phyloP scores from a whole-genome alignment of 2,888 invertebrate species.

The Sphinx pinastri region DNA sequence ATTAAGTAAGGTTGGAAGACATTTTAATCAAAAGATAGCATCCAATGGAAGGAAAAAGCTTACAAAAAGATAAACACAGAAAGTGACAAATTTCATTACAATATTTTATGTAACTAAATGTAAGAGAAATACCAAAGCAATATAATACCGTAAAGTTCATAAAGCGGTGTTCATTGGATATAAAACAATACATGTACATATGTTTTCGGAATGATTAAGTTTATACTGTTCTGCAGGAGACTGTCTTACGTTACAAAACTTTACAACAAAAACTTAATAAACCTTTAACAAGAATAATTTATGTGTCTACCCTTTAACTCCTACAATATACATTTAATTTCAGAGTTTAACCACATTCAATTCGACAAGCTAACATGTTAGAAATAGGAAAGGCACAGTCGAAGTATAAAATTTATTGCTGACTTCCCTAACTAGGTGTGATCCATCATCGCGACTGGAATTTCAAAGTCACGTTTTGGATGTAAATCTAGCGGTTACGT shows the following conservation, averaged over 20 bases:
- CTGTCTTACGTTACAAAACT: constrained; percentile 55
- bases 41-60: constrained; percentile 42
- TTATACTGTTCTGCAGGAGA: constrained; percentile 49
- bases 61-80: constrained; percentile 35
- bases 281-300: constrained; percentile 62
- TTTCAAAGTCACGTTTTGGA: constrained; percentile 49
- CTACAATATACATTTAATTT: constrained; percentile 75
- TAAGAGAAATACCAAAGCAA: constrained; percentile 46
- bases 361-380: constrained; percentile 78
- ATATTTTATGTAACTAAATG: constrained; percentile 45
- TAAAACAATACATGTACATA: constrained; percentile 48
- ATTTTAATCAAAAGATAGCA: constrained; percentile 51
- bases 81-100: constrained; percentile 39
- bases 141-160: constrained; percentile 48
- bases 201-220: constrained; percentile 61
- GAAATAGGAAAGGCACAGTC: constrained; percentile 84
- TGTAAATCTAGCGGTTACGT: constrained; percentile 46
- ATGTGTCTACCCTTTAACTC: constrained; percentile 60
- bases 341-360: constrained; percentile 70
- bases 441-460: constrained; percentile 57
- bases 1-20: constrained; percentile 65
- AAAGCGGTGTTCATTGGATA: constrained; percentile 45
- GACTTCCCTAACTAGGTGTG: constrained; percentile 77
- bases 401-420: constrained; percentile 84
- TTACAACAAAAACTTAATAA: constrained; percentile 60